Percentiles rank a stretch among this genome's conserved stretches.
These are phyloP conservation scores for Parauchenoglanis ngamensis DNA, from an alignment of 2,797 vertebrate species.

Conservation along the genomic window DNA sequence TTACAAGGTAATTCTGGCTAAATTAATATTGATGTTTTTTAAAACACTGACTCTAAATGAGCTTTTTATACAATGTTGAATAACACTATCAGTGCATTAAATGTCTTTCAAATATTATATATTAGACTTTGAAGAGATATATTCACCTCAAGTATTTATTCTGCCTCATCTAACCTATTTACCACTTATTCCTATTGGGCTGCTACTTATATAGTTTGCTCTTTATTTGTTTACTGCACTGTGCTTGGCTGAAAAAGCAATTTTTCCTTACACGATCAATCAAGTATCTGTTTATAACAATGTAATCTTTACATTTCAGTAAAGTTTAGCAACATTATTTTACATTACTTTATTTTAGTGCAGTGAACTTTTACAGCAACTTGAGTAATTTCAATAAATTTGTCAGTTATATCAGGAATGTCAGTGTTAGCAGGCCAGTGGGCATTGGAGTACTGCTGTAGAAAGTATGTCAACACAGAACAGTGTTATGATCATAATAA, in stretches of 20 bases:
- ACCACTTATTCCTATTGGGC: not conserved
- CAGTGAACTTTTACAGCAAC: not conserved
- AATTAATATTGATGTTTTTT: not conserved
- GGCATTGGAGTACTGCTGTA: not conserved
- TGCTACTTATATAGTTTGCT: not conserved
- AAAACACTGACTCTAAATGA: not conserved
- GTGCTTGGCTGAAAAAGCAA: not conserved
- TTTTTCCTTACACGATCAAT: not conserved
- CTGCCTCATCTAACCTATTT: not conserved
- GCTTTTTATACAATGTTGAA: not conserved
- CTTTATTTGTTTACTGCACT: not conserved
- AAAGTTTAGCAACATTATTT: not conserved
- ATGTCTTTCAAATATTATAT: no score
- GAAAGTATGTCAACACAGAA: not conserved
- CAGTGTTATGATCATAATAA: not conserved
- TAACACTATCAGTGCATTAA: not conserved
- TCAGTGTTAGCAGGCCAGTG: not conserved
- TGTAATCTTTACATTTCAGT: not conserved
- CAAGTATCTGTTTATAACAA: not conserved
- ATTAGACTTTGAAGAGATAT: not conserved
- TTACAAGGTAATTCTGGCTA: not conserved
- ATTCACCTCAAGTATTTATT: not conserved
- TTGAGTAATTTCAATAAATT: not conserved
- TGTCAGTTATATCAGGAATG: not conserved
- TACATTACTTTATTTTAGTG: not conserved